Evolutionary conservation across 92 coral and sea anemone genomes (phyloP), one percentile per base, ranked within the genome.

Genomic region (Metridium senile): DNA sequence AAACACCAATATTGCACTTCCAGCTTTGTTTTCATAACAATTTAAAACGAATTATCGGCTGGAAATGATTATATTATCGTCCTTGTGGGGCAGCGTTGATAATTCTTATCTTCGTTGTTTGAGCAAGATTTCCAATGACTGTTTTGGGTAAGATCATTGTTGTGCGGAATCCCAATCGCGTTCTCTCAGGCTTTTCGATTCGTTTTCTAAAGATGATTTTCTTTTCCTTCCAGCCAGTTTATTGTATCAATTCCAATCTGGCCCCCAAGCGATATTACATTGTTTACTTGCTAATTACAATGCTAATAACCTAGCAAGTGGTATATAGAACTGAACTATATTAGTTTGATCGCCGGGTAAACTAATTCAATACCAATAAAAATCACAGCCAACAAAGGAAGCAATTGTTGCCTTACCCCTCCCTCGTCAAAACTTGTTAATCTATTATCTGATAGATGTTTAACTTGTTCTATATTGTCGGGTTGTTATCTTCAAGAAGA

Each of bases 21-120:
- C 33, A 61, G 32, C 6, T 26, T 61, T 61, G 66, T 61, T 61
- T 61, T 61, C 33, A 61, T 9, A 61, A 61, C 66, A 61, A 61
- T 61, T 26, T 61, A 61, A 61, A 61, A 61, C 33, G 33, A 61
- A 61, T 61, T 61, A 61, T 61, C 66, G 33, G 30, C 66, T 9
- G 29, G 17, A 22, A 22, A 26, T 61, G 66, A 54, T 21, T 21
- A 20, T 3, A 13, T 54, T 54, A n/a, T n/a, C n/a, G n/a, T n/a
- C n/a, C n/a, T n/a, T n/a, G n/a, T n/a, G n/a, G n/a, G n/a, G n/a
- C n/a, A n/a, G n/a, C n/a, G n/a, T n/a, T n/a, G n/a, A n/a, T n/a
- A n/a, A n/a, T 17, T 54, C 8, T 54, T 54, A n/a, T 54, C 61
- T 9, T 54, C 17, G 61, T 54, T 54, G n/a, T 54, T 54, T n/a